phyloP scores from a whole-genome alignment of 2,113 vertebrate species.

The Thamnophis sirtalis region DNA sequence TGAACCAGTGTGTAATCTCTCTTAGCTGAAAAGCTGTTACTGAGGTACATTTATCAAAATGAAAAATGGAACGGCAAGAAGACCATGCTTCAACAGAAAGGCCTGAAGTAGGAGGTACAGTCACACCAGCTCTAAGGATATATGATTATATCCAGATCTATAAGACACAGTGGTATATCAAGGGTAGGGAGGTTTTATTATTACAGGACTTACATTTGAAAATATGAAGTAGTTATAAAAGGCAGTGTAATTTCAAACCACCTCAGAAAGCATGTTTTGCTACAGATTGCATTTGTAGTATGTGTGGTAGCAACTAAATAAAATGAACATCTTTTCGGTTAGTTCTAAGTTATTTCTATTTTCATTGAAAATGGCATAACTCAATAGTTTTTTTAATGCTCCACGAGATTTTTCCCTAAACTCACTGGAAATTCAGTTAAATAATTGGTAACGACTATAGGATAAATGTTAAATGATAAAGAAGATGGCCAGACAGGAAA shows the following conservation, averaged over 20 bases:
- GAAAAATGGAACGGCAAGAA: slow-evolving; percentile 14
- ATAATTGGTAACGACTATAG: not conserved
- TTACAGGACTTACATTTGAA: not conserved
- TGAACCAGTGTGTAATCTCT: slow-evolving; percentile 28
- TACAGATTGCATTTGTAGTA: not conserved
- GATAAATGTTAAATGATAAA: not conserved
- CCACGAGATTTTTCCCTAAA: not conserved
- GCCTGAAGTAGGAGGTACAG: not conserved
- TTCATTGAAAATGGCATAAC: not conserved
- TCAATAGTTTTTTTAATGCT: not conserved
- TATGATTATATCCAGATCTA: not conserved
- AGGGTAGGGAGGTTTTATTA: not conserved
- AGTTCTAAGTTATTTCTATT: not conserved
- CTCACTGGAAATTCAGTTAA: not conserved
- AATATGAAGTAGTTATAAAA: not conserved
- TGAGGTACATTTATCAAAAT: not conserved
- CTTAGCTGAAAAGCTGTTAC: slow-evolving; percentile 36
- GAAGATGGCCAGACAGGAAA: not conserved
- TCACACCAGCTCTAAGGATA: not conserved
- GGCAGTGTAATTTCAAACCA: not conserved
- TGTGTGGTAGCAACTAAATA: not conserved
- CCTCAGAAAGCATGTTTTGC: not conserved
- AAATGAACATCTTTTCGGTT: not conserved
- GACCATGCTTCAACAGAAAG: rapidly evolving
- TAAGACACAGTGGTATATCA: not conserved